These are phyloP conservation scores for Setipinna tenuifilis DNA, from an alignment of 2,797 vertebrate genomes.

Conservation along the genomic window DNA sequence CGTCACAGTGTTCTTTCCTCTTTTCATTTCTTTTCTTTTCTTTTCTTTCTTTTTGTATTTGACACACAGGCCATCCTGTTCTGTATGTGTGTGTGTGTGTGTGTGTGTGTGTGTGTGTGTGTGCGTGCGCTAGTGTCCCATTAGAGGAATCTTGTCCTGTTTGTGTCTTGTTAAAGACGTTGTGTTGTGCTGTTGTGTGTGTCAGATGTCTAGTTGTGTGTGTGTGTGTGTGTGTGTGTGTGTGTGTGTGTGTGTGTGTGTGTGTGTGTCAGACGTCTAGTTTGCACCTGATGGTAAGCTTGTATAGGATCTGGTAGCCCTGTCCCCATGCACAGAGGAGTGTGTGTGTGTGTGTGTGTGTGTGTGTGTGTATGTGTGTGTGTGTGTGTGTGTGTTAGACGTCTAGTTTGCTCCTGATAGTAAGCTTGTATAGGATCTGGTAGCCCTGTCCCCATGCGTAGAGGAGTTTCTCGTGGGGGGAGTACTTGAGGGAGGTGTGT, in stretches of 20 bases:
- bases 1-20: too few relatives aligned
- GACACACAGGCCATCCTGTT: too few relatives aligned
- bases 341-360: slow-evolving; percentile 1
- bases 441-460: slow-evolving; percentile 97
- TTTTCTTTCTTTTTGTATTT: too few relatives aligned
- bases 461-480: slow-evolving; percentile 87
- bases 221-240: neutral
- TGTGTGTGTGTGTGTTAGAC: neutral
- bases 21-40: too few relatives aligned
- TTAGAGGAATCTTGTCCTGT: too few relatives aligned
- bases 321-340: slow-evolving; percentile 82
- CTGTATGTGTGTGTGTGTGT: too few relatives aligned
- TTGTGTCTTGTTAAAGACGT: too few relatives aligned
- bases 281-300: slow-evolving; percentile 92
- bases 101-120: too few relatives aligned
- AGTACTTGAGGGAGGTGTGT: slow-evolving; percentile 89
- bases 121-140: too few relatives aligned
- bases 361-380: neutral
- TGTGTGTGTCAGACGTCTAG: slow-evolving; percentile 69
- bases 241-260: slow-evolving; percentile 16
- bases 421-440: slow-evolving; percentile 95
- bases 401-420: slow-evolving; percentile 26
- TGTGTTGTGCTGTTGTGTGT: too few relatives aligned
- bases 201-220: neutral
- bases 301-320: slow-evolving; percentile 94